Percentiles rank a stretch among this genome's conserved stretches.
Conservation (phyloP, 1,140 invertebrate genomes). For the Pinna nobilis region DNA sequence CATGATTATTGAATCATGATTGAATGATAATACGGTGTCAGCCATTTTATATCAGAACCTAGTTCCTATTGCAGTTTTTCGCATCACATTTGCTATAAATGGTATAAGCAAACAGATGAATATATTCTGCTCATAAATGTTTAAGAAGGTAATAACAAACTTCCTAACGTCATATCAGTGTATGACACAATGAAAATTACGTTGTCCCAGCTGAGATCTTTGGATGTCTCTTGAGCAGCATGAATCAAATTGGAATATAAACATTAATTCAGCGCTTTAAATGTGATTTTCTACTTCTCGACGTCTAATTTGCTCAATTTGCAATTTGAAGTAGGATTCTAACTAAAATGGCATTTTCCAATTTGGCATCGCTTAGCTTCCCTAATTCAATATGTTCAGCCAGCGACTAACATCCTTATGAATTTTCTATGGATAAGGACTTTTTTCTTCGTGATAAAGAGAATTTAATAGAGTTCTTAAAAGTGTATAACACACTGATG, state of each 20-base stretch:
- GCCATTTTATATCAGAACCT: too few relatives aligned
- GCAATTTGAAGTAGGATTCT: conserved; percentile 47
- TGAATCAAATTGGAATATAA: conserved; percentile 30
- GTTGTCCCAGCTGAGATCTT: background rate
- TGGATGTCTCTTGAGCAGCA: conserved; percentile 5
- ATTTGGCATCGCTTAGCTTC: conserved; percentile 45
- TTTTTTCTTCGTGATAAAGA: conserved; percentile 35
- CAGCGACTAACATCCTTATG: conserved; percentile 41
- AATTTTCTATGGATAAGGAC: conserved; percentile 31
- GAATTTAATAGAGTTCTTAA: conserved; percentile 39
- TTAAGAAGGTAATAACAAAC: too few relatives aligned
- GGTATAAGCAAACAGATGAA: too few relatives aligned
- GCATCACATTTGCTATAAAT: too few relatives aligned
- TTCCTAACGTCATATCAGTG: too few relatives aligned
- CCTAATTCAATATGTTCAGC: conserved; percentile 45
- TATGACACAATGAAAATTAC: too few relatives aligned
- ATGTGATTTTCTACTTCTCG: conserved; percentile 41
- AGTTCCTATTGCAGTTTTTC: too few relatives aligned
- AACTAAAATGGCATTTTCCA: conserved; percentile 51
- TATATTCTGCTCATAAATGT: too few relatives aligned
- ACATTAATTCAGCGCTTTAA: conserved; percentile 36
- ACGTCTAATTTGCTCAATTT: conserved; percentile 49
- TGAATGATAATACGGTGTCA: too few relatives aligned
- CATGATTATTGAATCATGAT: too few relatives aligned
- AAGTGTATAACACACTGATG: too few relatives aligned